Evolutionary conservation across 1,140 invertebrate species (phyloP).

Genomic region (Procambarus clarkii): DNA sequence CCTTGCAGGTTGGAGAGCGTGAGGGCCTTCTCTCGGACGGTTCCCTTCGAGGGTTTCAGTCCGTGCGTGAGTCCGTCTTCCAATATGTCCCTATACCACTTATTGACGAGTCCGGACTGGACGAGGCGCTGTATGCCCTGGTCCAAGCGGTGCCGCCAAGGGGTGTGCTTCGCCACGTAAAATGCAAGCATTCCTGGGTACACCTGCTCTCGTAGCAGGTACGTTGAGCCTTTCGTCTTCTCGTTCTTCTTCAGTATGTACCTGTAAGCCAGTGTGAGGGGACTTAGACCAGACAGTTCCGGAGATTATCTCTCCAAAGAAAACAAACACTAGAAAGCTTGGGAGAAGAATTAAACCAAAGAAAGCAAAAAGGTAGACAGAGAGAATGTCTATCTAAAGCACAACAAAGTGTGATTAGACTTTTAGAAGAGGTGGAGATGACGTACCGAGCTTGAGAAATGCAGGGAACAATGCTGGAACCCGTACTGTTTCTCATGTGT

Average conservation of each 20-base stretch:
- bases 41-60: neutral
- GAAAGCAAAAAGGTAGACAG: no score
- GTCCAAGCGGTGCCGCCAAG: constrained; percentile 13
- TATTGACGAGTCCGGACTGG: constrained; percentile 31
- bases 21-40: constrained; percentile 12
- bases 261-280: neutral
- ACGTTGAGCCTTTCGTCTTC: neutral
- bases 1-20: constrained; percentile 24
- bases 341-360: no score
- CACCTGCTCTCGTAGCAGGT: constrained; percentile 30
- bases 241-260: neutral
- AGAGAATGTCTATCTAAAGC: no score
- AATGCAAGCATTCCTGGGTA: constrained; percentile 33
- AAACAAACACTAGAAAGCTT: no score
- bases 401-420: no score
- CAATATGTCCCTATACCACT: constrained; percentile 42
- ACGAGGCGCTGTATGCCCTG: constrained; percentile 21
- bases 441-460: no score
- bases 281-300: no score
- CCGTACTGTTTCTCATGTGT: no score
- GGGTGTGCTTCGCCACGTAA: constrained; percentile 27
- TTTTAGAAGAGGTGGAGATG: no score
- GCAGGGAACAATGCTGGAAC: no score
- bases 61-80: neutral
- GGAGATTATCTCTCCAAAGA: no score